Evolutionary conservation across 2,113 vertebrate genomes (phyloP).

Genomic region (Pelusios castaneus): DNA sequence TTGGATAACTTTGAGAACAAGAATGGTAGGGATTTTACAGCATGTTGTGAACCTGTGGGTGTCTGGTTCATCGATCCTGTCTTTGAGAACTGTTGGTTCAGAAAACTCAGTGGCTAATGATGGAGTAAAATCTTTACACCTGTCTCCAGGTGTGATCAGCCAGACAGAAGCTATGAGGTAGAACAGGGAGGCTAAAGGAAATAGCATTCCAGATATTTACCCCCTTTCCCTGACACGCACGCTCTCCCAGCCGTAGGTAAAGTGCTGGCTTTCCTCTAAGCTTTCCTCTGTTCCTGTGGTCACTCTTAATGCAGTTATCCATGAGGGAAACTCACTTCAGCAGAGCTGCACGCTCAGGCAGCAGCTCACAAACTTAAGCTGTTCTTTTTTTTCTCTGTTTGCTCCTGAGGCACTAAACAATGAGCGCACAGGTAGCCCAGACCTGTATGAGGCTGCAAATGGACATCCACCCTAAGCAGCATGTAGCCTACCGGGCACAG

Average conservation of each 20-base stretch:
- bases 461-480: neutral
- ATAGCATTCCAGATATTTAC: neutral
- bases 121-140: slow-evolving; percentile 12
- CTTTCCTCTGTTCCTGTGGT: neutral
- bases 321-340: neutral
- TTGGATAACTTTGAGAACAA: neutral
- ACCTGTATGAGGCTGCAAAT: neutral
- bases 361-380: neutral
- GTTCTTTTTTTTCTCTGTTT: neutral
- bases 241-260: neutral
- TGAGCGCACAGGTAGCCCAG: neutral
- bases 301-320: neutral
- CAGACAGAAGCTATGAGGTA: too few relatives aligned
- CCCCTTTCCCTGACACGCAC: neutral
- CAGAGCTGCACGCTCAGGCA: neutral
- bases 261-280: neutral
- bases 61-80: neutral
- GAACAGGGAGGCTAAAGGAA: neutral
- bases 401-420: neutral
- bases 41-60: neutral
- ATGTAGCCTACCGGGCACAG: neutral
- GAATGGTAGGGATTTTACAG: neutral
- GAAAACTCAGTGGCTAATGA: neutral
- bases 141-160: neutral
- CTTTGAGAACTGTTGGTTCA: neutral